Evolutionary conservation across 2,113 vertebrate species (phyloP).

Genomic region (Ceyx margarethae): DNA sequence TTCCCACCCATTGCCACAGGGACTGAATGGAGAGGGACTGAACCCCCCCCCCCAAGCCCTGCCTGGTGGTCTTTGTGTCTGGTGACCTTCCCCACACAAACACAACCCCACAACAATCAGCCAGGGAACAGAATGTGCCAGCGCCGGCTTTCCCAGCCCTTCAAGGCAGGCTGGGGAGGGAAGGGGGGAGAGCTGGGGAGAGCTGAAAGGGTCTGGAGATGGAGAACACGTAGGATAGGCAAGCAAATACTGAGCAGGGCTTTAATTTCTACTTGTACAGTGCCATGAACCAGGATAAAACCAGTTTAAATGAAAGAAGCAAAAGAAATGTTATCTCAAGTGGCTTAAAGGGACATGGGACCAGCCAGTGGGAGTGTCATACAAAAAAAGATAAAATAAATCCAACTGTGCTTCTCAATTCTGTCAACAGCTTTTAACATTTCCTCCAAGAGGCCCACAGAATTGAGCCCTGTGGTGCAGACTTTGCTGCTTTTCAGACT

Average conservation of each 20-base stretch:
- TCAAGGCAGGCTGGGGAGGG: constrained; percentile 4
- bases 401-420: neutral
- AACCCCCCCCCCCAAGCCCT: neutral
- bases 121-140: constrained; percentile 5
- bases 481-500: neutral
- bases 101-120: constrained; percentile 57
- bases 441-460: neutral
- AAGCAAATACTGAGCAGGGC: neutral
- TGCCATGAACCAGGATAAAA: neutral
- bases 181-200: neutral
- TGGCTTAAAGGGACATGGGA: neutral
- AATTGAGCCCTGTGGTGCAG: neutral
- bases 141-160: constrained; percentile 31
- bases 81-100: constrained; percentile 55
- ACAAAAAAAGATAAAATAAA: neutral
- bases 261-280: neutral
- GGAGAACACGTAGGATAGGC: neutral
- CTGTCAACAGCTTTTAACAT: neutral
- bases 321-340: neutral
- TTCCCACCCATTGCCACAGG: constrained; percentile 40
- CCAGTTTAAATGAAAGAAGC: constrained; percentile 9
- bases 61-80: constrained; percentile 66
- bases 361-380: neutral
- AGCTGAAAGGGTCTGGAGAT: constrained; percentile 11
- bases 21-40: constrained; percentile 41